Conservation (phyloP, 2,888 invertebrate species). For the Synanthedon formicaeformis region DNA sequence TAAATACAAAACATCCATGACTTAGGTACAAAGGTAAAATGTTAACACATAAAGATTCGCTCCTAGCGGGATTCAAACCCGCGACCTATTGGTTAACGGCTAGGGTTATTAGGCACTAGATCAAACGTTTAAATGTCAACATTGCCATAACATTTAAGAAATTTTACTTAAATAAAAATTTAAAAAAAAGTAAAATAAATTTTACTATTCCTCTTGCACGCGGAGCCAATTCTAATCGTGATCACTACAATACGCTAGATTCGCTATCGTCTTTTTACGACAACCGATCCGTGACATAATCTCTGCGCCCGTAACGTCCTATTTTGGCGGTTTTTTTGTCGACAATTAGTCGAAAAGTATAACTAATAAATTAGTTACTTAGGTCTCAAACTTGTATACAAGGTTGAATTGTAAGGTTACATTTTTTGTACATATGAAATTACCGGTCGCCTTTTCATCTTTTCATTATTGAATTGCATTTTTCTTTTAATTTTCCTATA, state of each 20-base stretch:
- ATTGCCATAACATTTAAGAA: too few relatives aligned
- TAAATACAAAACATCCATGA: too few relatives aligned
- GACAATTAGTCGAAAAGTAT: constrained; percentile 4
- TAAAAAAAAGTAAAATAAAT: too few relatives aligned
- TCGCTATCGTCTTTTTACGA: background rate
- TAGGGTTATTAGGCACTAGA: too few relatives aligned
- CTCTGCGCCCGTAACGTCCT: constrained; percentile 2
- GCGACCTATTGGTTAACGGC: too few relatives aligned
- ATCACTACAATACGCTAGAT: background rate
- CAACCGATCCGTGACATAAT: constrained; percentile 4
- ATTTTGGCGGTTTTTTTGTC: constrained; percentile 4
- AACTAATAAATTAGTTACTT: constrained; percentile 5
- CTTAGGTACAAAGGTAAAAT: too few relatives aligned
- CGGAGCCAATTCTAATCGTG: background rate
- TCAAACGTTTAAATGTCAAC: too few relatives aligned
- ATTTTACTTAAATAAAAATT: too few relatives aligned
- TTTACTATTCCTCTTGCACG: too few relatives aligned
- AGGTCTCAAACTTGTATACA: constrained; percentile 3
- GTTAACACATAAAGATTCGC: too few relatives aligned
- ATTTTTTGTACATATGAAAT: background rate
- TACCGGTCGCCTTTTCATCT: background rate
- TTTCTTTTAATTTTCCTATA: background rate
- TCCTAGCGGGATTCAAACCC: too few relatives aligned
- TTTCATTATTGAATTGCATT: background rate
- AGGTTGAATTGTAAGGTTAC: background rate